phyloP scores from a whole-genome alignment of 2,888 invertebrate species.

The Phyllotreta striolata region DNA sequence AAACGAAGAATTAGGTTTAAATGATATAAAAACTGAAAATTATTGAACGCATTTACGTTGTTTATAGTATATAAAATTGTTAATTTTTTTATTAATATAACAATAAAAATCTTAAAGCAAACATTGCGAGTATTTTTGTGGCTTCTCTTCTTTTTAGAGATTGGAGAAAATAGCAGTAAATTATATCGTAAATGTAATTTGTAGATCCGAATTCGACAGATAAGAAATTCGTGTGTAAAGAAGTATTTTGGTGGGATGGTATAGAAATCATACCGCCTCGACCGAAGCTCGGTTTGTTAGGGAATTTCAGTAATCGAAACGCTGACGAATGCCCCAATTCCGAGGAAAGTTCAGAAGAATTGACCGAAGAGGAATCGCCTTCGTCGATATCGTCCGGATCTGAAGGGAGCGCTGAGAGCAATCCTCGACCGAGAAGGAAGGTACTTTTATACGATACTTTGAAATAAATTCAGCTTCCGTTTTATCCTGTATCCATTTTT shows the following conservation, averaged over 20 bases:
- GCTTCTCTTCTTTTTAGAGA: no score
- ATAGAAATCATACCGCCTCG: conserved; percentile 71
- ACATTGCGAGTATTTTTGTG: no score
- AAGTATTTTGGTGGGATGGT: conserved; percentile 79
- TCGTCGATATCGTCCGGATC: conserved; percentile 45
- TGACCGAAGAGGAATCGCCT: conserved; percentile 47
- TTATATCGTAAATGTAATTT: not conserved
- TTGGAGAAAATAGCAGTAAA: no score
- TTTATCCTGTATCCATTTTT: conserved; percentile 10
- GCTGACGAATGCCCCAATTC: conserved; percentile 33
- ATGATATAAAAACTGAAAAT: conserved; percentile 94
- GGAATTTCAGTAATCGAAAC: conserved; percentile 51
- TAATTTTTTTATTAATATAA: no score
- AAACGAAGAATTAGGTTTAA: conserved; percentile 94
- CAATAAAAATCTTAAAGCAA: no score
- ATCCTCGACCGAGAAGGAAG: conserved; percentile 39
- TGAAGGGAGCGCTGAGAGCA: conserved; percentile 55
- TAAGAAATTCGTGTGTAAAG: conserved; percentile 68
- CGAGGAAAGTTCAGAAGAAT: conserved; percentile 46
- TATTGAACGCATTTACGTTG: conserved; percentile 63
- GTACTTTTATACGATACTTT: conserved; percentile 4
- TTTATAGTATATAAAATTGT: no score
- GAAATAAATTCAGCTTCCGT: not conserved
- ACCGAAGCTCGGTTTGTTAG: conserved; percentile 70
- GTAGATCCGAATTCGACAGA: conserved; percentile 51